phyloP scores from a whole-genome alignment of 2,888 invertebrate species.

The Catotricha subobsoleta region DNA sequence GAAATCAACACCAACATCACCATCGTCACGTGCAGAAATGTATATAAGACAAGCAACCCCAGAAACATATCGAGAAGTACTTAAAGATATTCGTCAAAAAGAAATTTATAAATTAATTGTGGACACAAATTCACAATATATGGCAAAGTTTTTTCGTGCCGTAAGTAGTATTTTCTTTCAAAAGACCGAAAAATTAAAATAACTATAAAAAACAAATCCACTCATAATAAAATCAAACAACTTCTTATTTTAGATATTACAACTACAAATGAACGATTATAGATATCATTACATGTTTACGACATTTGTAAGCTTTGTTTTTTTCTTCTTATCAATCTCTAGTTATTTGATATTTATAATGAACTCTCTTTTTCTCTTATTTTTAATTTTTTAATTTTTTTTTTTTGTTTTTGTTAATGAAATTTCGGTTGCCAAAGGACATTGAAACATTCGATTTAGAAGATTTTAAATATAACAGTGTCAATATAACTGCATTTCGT shows the following conservation, averaged over 20 bases:
- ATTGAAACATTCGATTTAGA: constrained; percentile 74
- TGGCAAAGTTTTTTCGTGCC: constrained; percentile 68
- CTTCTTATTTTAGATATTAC: constrained; percentile 53
- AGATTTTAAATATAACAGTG: constrained; percentile 84
- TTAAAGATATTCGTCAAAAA: constrained; percentile 55
- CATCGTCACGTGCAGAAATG: constrained; percentile 47
- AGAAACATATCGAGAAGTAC: constrained; percentile 45
- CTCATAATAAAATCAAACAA: constrained; percentile 5
- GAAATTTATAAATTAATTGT: constrained; percentile 74
- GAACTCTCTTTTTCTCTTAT: no score
- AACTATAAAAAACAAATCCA: not conserved
- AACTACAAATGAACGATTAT: constrained; percentile 90
- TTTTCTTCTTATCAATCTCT: no score
- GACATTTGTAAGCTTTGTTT: constrained; percentile 71
- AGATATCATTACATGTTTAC: constrained; percentile 91
- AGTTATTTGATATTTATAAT: no score
- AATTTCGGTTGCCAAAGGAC: constrained; percentile 37
- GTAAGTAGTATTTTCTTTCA: constrained; percentile 37
- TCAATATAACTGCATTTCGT: constrained; percentile 88
- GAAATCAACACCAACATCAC: constrained; percentile 44
- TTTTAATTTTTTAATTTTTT: constrained; percentile 5
- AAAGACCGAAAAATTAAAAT: not conserved
- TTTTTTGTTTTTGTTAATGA: not conserved
- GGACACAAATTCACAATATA: constrained; percentile 67
- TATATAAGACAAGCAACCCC: constrained; percentile 60